Evolutionary conservation across 37 sponge, comb jelly and placozoan genomes (phyloP).

Genomic region (Cliona cf. orientalis): DNA sequence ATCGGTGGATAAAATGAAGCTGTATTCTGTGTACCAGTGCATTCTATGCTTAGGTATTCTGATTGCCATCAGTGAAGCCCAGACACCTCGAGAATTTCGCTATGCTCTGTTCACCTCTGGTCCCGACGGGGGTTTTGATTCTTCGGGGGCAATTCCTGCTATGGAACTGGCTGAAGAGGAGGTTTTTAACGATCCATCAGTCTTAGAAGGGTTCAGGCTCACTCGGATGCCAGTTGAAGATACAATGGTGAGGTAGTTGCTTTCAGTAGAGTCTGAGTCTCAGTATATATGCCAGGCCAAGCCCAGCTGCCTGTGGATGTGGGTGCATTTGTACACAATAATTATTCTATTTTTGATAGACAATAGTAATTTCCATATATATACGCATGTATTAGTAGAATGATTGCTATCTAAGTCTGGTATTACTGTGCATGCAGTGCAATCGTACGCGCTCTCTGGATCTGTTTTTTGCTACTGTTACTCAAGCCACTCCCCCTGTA

Average conservation of each 20-base stretch:
- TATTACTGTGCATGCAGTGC: slow-evolving; percentile 14
- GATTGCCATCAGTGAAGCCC: no score
- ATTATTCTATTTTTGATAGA: no score
- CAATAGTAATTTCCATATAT: no score
- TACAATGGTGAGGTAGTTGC: neutral
- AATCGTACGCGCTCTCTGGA: slow-evolving; percentile 6
- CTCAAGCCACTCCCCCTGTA: neutral
- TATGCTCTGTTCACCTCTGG: slow-evolving; percentile 18
- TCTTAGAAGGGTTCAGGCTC: slow-evolving; percentile 15
- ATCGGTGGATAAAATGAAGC: no score
- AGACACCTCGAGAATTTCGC: no score
- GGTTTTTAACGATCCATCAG: neutral
- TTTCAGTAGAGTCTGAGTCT: no score
- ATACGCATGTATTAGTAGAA: no score
- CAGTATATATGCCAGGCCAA: no score
- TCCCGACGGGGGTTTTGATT: neutral
- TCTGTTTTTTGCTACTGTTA: slow-evolving; percentile 8
- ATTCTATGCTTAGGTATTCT: no score
- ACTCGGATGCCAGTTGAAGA: neutral
- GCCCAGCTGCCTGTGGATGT: no score
- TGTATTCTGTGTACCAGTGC: no score
- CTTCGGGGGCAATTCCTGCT: slow-evolving; percentile 21
- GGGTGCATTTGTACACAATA: no score
- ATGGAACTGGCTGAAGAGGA: slow-evolving; percentile 9
- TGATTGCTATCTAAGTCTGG: neutral